Conservation (phyloP, 2,797 vertebrate species). For the Peromyscus eremicus region DNA sequence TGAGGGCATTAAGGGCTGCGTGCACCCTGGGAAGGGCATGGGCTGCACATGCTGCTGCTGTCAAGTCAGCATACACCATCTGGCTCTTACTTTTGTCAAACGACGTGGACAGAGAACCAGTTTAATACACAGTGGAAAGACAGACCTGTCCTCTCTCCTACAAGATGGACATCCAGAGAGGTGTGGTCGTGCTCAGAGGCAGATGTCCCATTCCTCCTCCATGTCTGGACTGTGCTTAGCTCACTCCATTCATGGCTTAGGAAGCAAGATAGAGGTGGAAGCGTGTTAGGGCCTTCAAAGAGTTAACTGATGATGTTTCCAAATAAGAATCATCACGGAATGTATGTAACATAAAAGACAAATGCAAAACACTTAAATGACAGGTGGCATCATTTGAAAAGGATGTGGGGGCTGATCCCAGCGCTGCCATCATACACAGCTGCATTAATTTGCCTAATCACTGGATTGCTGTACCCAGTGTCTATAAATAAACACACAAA, state of each 20-base stretch:
- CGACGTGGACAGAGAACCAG: not conserved
- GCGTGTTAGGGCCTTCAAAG: slow-evolving; percentile 19
- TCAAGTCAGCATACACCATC: not conserved
- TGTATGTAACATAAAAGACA: slow-evolving; percentile 81
- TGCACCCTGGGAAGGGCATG: not conserved
- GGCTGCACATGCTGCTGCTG: not conserved
- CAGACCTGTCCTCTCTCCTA: not conserved
- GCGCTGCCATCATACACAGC: slow-evolving; percentile 81
- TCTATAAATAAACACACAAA: slow-evolving; percentile 87
- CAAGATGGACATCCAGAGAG: not conserved
- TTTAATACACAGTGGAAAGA: not conserved
- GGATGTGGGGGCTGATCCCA: slow-evolving; percentile 76
- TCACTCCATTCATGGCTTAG: not conserved
- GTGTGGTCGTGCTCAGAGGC: not conserved
- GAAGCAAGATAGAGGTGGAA: not conserved
- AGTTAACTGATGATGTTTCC: slow-evolving; percentile 76
- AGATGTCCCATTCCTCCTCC: not conserved
- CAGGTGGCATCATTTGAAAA: slow-evolving; percentile 84
- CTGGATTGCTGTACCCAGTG: slow-evolving; percentile 86
- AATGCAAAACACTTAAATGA: slow-evolving; percentile 81
- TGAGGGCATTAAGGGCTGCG: accelerated
- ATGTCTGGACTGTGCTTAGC: not conserved
- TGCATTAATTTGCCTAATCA: slow-evolving; percentile 87
- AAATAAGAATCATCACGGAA: slow-evolving; percentile 71
- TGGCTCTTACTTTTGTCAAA: not conserved